Base-by-base conservation (phyloP, 2,113 vertebrate genomes). In the Rhodinocichla rosea region DNA sequence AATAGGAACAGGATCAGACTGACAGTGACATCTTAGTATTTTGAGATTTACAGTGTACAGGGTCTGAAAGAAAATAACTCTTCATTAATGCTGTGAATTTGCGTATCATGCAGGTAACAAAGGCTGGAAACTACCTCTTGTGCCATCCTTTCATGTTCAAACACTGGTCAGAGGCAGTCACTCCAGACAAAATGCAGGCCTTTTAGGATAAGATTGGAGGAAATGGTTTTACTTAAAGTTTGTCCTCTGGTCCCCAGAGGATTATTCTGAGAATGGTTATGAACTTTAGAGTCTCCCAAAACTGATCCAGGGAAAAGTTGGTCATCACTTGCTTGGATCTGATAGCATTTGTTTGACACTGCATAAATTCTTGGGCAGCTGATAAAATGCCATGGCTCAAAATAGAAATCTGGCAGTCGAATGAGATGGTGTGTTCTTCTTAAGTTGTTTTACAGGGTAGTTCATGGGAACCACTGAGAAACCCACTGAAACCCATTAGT, bases 351-450 rank as follows among this genome's bases (percentile, higher is more conserved):
- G 68, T 81, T 44, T 89, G 65, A 59, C 89, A 71, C 68, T 65
- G 67, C 27, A 32, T 73, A 86, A 81, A 83, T 91, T 87, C 74
- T 83, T 83, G 71, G 35, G 37, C 32, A 56, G 63, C 65, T 87
- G 78, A 83, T 83, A 94, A 91, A 95, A 83, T 89, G 26, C 75
- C 63, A 42, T 10, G 13, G 71, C 70, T 92, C 63, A 86, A 89
- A 95, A 91, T 80, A 94, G 90, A 88, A 88, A 52, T 74, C 27
- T 79, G 57, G 39, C 53, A 17, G 14, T 63, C 35, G 6, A 4
- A 21, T 3, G 2, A 84, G 44, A 55, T 55, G 33, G 11, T 60
- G 47, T 47, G 52, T 17, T 89, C 27, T 37, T 39, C 12, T 8
- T 42, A 67, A 42, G 39, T 49, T 52, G 33, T 87, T 78, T 89